phyloP scores from a whole-genome alignment of 2,888 invertebrate species.

The Scotopteryx bipunctaria region DNA sequence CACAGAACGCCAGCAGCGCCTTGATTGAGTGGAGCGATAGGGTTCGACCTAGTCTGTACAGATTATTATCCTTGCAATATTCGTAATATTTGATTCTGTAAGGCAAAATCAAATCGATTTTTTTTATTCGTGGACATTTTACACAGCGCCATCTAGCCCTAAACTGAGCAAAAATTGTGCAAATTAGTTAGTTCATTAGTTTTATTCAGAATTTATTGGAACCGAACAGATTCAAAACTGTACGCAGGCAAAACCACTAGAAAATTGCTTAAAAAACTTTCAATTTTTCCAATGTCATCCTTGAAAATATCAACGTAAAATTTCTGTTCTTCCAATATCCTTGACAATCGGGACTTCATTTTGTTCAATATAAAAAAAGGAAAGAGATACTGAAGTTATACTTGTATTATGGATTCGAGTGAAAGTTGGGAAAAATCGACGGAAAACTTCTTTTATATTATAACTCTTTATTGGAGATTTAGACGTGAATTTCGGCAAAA shows the following conservation, averaged over 20 bases:
- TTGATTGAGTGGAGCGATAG: conserved; percentile 66
- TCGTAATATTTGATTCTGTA: no score
- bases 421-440: conserved; percentile 40
- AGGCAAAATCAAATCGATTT: no score
- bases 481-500: conserved; percentile 47
- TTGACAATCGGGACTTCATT: conserved; percentile 26
- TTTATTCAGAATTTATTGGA: neutral
- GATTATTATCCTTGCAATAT: no score
- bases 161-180: no score
- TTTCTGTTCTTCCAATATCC: conserved; percentile 23
- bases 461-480: conserved; percentile 51
- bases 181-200: no score
- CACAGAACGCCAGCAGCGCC: conserved; percentile 54
- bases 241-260: conserved; percentile 2
- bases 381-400: conserved; percentile 27
- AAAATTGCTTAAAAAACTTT: conserved; percentile 15
- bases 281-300: conserved; percentile 14
- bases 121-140: no score
- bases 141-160: no score
- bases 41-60: conserved; percentile 47
- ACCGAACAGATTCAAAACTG: neutral
- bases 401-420: conserved; percentile 26
- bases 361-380: conserved; percentile 26
- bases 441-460: conserved; percentile 44
- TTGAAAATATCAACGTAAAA: conserved; percentile 19